Base-by-base conservation (phyloP, 2,113 vertebrate species). In the Oostethus manadensis region DNA sequence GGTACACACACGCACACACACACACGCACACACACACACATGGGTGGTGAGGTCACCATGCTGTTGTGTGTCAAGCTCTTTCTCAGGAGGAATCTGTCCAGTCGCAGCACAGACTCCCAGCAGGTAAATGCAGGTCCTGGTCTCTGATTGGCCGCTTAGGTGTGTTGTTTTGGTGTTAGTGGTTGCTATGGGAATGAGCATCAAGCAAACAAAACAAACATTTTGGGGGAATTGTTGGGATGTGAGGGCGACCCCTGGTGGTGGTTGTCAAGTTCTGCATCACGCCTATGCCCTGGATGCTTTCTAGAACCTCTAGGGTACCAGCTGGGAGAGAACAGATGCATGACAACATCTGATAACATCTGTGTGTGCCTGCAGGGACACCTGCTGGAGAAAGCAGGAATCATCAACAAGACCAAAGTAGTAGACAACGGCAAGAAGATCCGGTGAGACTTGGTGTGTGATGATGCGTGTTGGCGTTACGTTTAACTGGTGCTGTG, bases 391-490 rank as follows among this genome's bases (percentile, higher is more conserved):
- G 94, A 96, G 51, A 97, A 98, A 77, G 96, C 93, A 0, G 94
- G 96, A 0, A 91, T 97, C 68, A 85, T 96, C 21, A 90, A 95
- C 77, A 91, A 94, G 62, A 94, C 95, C 71, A 97, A 92, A 87
- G 90, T 88, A 0, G 78, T 63, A 1, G 95, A 97, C 47, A 89
- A 91, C 48, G 94, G 96, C 6, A 98, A 93, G 72, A 89, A 89
- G 64, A 84, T 96, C 26, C 90, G 94, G 94, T 96, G 71, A 78
- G 87, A 43, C 10, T 4, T 45, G 8, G 10, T 48, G 46, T 21
- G 17, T 48, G 22, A 4, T 50, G 18, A 1, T 10, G n/a, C n/a
- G 48, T 21, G 10, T 50, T 18, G 8, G 10, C 22, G 46, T 21
- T 17, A 21, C 46, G 18, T 16, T 53, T 6, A 43, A 16, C n/a